Evolutionary conservation across 1,140 invertebrate genomes (phyloP), one percentile per base, ranked within the genome.

Genomic region (Cyclargus thomasi): DNA sequence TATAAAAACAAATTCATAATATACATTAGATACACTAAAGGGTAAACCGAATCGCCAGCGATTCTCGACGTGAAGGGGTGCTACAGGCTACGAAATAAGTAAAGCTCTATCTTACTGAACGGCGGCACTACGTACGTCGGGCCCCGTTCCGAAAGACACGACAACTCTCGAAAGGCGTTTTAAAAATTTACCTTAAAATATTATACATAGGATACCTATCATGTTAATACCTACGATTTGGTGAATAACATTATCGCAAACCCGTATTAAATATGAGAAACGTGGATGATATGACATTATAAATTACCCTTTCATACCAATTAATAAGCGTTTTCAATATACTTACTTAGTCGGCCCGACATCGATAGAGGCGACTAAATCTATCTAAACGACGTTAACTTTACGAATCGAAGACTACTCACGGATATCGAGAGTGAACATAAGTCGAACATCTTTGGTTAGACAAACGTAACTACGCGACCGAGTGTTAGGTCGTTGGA

Each of bases 281-380:
- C 78, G 85, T 88, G 86, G 86, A 90, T 90, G 88, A 90, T 88
- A 90, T 90, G 88, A 90, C 88, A 88, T 88, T 90, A 90, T 88
- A 88, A 90, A 88, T 90, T 90, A 90, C 88, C 88, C 88, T 90
- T 90, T 90, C 88, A 90, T 90, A 90, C 88, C 88, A 88, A 90
- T 90, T 90, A 90, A 90, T 90, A 90, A 90, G 88, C 88, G 88
- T 90, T 90, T 89, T 90, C 88, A 90, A 90, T 90, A 86, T 88
- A 83, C 88, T 90, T 88, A 90, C 71, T 79, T 82, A 86, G 80
- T 81, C 86, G 84, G 78, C 68, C 83, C 83, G 81, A 74, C 81
- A 86, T 76, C 82, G 83, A 80, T 71, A 71, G 72, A 83, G 84
- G 79, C 82, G 70, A 77, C 85, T 88, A 88, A 79, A 79, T 78